Base-by-base conservation (phyloP, 2,113 vertebrate genomes). In the Trogon melanurus region DNA sequence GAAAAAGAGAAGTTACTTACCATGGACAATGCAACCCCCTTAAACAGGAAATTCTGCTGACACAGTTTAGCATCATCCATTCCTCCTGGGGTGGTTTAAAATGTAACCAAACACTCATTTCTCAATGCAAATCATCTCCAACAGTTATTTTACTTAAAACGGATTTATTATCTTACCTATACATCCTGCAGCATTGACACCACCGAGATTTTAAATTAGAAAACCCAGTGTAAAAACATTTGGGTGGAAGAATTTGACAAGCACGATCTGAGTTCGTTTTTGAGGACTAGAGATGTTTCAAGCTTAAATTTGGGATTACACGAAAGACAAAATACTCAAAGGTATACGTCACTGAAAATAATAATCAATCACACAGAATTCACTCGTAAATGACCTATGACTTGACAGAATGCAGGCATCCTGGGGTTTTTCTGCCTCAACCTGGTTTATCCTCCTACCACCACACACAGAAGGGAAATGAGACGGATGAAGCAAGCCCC, bases 1-100 rank as follows among this genome's bases (percentile, higher is more conserved):
- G 56, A 97, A 87, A 96, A 96, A 95, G 82, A 96, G 79, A 97
- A 91, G 97, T 98, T 98, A 98, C 97, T 98, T 94, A 95, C 97
- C 95, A 94, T 1, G n/a, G 94, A 92, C 47, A 93, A 79, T 70
- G 92, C 61, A 95, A 93, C 67, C 47, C 62, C 75, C 84, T 86
- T 83, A 87, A 56, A 89, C 9, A 91, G 93, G 93, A 85, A 86
- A 96, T 9, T 79, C 38, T 57, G 51, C 79, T 66, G 67, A 74
- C 7, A 84, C 6, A 47, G 23, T 82, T 78, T 45, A 93, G 85
- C 79, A 80, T 62, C 91, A 75, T 66, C 92, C 84, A 87, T 70
- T 86, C 64, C 62, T 85, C 70, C 50, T 58, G 53, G 56, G 88
- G 45, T 22, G 69, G 51, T 27, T 75, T 65, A 57, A 92, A 79